phyloP scores from a whole-genome alignment of 2,888 invertebrate species.

The Acleris cristana region DNA sequence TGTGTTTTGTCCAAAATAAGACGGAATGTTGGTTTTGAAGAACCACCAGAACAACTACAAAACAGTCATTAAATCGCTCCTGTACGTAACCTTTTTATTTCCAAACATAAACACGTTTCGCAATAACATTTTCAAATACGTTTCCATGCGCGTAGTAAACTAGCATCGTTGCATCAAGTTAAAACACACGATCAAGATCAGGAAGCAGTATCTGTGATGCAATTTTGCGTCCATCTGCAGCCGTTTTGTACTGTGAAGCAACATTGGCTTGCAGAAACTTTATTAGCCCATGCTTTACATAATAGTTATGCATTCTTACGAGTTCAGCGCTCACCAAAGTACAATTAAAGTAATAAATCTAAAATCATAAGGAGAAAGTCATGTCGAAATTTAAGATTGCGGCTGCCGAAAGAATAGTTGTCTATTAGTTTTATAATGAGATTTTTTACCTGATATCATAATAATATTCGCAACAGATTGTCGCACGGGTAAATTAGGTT shows the following conservation, averaged over 20 bases:
- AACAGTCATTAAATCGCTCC: too few relatives aligned
- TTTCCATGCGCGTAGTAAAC: background rate
- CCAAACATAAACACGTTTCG: too few relatives aligned
- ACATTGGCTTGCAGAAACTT: slow-evolving; percentile 23
- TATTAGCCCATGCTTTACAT: slow-evolving; percentile 35
- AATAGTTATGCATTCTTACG: slow-evolving; percentile 27
- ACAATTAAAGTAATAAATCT: slow-evolving; percentile 24
- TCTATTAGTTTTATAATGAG: background rate
- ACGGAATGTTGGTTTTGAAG: too few relatives aligned
- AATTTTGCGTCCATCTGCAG: slow-evolving; percentile 27
- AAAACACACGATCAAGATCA: slow-evolving; percentile 6
- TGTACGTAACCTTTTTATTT: too few relatives aligned
- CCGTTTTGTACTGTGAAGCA: slow-evolving; percentile 32
- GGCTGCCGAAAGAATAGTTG: background rate
- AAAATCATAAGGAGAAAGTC: slow-evolving; percentile 25
- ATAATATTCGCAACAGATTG: background rate
- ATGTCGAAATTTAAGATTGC: slow-evolving; percentile 20
- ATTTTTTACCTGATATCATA: background rate
- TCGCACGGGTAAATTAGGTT: too few relatives aligned
- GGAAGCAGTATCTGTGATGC: slow-evolving; percentile 20
- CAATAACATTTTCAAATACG: too few relatives aligned
- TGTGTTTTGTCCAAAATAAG: too few relatives aligned
- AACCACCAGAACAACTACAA: too few relatives aligned
- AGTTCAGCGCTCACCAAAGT: slow-evolving; percentile 2
- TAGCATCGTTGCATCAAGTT: background rate